A percentile compares a stretch with the other conserved stretches of the same genome.
Conservation (phyloP, 2,113 vertebrate species). For the Donacobius atricapilla region DNA sequence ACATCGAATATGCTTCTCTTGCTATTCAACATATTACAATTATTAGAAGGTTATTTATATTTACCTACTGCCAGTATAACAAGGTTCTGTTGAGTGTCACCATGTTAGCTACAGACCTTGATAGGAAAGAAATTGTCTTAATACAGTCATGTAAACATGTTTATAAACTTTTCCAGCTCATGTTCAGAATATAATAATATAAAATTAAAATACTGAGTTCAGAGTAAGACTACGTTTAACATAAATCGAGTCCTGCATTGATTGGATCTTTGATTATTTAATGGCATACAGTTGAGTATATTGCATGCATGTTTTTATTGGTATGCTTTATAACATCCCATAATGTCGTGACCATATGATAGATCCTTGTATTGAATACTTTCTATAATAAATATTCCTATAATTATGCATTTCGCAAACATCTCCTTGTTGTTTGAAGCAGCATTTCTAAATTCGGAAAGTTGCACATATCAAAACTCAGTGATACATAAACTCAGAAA, state of each 20-base stretch:
- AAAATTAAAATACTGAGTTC: not conserved
- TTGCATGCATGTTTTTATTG: not conserved
- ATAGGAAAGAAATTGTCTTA: not conserved
- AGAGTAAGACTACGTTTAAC: not conserved
- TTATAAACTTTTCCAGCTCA: not conserved
- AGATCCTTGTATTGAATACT: not conserved
- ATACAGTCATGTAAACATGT: not conserved
- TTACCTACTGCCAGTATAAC: slow-evolving; percentile 25
- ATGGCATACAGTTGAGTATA: not conserved
- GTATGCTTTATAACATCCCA: not conserved
- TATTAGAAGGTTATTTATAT: slow-evolving; percentile 58
- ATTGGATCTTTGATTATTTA: slow-evolving; percentile 3
- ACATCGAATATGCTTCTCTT: slow-evolving; percentile 41
- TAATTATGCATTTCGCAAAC: not conserved
- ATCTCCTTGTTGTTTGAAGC: not conserved
- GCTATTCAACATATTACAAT: slow-evolving; percentile 38
- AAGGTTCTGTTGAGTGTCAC: not conserved
- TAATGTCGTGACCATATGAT: not conserved
- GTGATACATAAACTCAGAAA: not conserved
- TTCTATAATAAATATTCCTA: not conserved
- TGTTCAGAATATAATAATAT: not conserved
- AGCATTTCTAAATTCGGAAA: not conserved
- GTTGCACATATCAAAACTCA: not conserved
- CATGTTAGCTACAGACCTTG: not conserved
- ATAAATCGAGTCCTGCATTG: not conserved